These are phyloP conservation scores for Tuberolachnus salignus DNA, from an alignment of 2,888 invertebrate genomes.

Conservation along the genomic window DNA sequence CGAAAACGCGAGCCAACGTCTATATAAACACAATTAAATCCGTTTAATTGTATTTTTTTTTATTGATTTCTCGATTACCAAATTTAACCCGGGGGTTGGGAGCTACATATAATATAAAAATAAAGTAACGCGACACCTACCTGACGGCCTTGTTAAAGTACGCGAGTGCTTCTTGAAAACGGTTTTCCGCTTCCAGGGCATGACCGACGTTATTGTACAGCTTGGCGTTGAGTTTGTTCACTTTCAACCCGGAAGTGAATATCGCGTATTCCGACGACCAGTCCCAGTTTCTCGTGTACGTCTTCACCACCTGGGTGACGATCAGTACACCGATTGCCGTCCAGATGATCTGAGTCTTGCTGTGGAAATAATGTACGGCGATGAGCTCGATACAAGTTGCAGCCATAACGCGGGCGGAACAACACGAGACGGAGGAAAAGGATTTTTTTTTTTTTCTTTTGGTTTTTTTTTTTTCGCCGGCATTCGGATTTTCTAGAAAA, in stretches of 20 bases:
- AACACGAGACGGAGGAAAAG: no score
- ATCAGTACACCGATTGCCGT: slow-evolving; percentile 72
- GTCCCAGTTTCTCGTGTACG: slow-evolving; percentile 86
- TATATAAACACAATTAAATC: background rate
- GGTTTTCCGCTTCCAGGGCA: slow-evolving; percentile 80
- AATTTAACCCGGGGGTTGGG: background rate
- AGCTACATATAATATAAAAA: no score
- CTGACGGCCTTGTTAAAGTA: slow-evolving; percentile 91
- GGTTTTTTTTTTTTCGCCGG: no score
- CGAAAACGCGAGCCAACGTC: no score
- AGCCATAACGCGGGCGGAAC: no score
- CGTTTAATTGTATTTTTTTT: no score
- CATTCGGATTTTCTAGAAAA: no score
- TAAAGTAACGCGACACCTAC: slow-evolving; percentile 61
- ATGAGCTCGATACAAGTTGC: no score
- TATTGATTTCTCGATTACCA: no score
- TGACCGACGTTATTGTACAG: slow-evolving; percentile 97
- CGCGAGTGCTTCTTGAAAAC: slow-evolving; percentile 77
- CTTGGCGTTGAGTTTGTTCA: slow-evolving; percentile 91
- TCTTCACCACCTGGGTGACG: slow-evolving; percentile 81
- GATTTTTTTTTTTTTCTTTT: no score
- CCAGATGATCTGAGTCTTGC: slow-evolving; percentile 70
- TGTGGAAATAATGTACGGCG: slow-evolving; percentile 57
- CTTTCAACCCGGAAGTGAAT: slow-evolving; percentile 87
- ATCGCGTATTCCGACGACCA: slow-evolving; percentile 93